Conservation (phyloP, 1,140 invertebrate species). For the Melitaea cinxia region DNA sequence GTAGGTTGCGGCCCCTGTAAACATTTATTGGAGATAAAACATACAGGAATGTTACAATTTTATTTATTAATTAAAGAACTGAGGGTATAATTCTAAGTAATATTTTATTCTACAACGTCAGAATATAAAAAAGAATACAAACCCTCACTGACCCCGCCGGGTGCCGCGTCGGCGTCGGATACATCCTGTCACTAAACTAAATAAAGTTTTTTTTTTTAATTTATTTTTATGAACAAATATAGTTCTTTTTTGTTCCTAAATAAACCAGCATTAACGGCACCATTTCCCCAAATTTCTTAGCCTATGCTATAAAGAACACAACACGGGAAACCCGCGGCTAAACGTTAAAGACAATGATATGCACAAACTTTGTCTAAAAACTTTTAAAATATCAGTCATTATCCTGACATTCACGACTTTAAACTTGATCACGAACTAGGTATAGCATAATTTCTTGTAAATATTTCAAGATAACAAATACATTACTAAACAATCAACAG, state of each 20-base stretch:
- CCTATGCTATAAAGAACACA: slow-evolving; percentile 70
- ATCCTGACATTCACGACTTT: slow-evolving; percentile 59
- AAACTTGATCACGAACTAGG: slow-evolving; percentile 17
- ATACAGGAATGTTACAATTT: slow-evolving; percentile 30
- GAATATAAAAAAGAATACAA: slow-evolving; percentile 57
- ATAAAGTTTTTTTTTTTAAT: slow-evolving; percentile 47
- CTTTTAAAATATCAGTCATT: slow-evolving; percentile 76
- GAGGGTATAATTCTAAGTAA: background rate
- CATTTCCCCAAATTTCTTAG: slow-evolving; percentile 60
- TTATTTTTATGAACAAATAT: slow-evolving; percentile 65
- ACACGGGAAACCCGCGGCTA: slow-evolving; percentile 60
- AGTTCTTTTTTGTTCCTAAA: slow-evolving; percentile 62
- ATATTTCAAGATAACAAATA: slow-evolving; percentile 22
- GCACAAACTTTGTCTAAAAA: slow-evolving; percentile 76
- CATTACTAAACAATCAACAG: slow-evolving; percentile 56
- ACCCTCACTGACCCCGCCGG: slow-evolving; percentile 74
- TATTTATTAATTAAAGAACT: background rate
- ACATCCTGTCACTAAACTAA: slow-evolving; percentile 61
- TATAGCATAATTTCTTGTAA: slow-evolving; percentile 13
- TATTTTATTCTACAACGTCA: background rate
- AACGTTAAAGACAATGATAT: slow-evolving; percentile 74
- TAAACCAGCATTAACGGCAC: slow-evolving; percentile 53
- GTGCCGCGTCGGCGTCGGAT: slow-evolving; percentile 75
- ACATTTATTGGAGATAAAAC: slow-evolving; percentile 73
- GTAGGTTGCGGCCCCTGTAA: slow-evolving; percentile 93